phyloP scores from a whole-genome alignment of 2,797 vertebrate genomes.

The Sebastolobus altivelis region DNA sequence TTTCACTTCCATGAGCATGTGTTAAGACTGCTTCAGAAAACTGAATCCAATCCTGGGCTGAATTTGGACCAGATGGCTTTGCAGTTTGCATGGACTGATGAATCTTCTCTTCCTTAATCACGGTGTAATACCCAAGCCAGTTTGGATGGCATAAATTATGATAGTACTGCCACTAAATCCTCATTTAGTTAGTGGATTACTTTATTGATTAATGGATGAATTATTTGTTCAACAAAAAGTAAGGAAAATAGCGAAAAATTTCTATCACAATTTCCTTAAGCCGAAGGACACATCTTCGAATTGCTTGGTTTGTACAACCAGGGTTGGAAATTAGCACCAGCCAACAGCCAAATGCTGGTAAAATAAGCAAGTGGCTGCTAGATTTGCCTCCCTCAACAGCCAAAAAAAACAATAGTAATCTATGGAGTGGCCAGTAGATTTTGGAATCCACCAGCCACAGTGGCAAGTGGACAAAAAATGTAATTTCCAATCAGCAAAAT shows the following conservation, averaged over 20 bases:
- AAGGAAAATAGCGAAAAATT: not conserved
- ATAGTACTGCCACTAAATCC: not conserved
- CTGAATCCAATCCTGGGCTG: constrained; percentile 31
- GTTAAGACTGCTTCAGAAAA: constrained; percentile 44
- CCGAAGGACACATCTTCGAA: not conserved
- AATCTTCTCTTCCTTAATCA: constrained; percentile 5
- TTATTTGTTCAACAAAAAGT: not conserved
- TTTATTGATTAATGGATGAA: not conserved
- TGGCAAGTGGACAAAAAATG: no score
- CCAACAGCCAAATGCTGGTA: no score
- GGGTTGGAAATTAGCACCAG: no score
- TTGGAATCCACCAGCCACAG: no score
- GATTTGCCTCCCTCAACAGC: no score
- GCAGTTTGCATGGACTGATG: constrained; percentile 13
- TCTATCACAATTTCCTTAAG: not conserved
- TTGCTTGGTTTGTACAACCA: not conserved
- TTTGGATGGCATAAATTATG: not conserved
- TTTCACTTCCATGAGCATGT: constrained; percentile 48
- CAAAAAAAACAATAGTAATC: no score
- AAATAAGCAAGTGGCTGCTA: no score
- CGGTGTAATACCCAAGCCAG: not conserved
- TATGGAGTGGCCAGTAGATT: no score
- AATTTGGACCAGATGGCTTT: constrained; percentile 48
- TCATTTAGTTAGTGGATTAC: not conserved
- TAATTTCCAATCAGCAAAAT: no score